Percentiles rank a stretch among this genome's conserved stretches.
Conservation (phyloP, 2,888 invertebrate species). For the Neoaliturus tenellus region DNA sequence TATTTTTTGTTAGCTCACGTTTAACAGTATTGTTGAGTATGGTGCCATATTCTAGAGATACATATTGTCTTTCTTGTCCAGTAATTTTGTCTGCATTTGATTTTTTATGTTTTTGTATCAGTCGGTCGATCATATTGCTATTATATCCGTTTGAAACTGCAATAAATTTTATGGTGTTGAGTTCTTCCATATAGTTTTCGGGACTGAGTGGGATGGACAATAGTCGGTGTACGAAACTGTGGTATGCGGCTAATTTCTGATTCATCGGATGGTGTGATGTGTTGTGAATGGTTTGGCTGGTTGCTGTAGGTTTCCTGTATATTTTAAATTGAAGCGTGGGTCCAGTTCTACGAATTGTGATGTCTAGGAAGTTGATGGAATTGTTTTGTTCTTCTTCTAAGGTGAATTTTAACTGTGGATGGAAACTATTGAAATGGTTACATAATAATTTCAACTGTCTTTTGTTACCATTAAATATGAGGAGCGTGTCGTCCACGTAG, state of each 20-base stretch:
- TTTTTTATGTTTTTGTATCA: too few relatives aligned
- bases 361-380: not conserved
- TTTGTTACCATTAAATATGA: not conserved
- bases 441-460: not conserved
- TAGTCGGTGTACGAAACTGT: not conserved
- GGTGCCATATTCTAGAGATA: too few relatives aligned
- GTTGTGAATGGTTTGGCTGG: too few relatives aligned
- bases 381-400: too few relatives aligned
- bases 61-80: too few relatives aligned
- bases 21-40: too few relatives aligned
- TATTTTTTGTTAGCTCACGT: too few relatives aligned
- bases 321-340: not conserved
- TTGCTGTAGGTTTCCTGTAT: not conserved
- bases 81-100: too few relatives aligned
- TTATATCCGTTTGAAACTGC: not conserved
- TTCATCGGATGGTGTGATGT: too few relatives aligned
- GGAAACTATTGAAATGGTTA: not conserved
- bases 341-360: not conserved
- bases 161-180: too few relatives aligned
- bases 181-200: not conserved
- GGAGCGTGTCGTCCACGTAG: not conserved
- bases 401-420: too few relatives aligned
- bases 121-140: not conserved
- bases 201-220: not conserved
- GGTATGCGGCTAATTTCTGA: too few relatives aligned